Conservation (phyloP, 1,140 invertebrate genomes). For the Calosoma granatense region DNA sequence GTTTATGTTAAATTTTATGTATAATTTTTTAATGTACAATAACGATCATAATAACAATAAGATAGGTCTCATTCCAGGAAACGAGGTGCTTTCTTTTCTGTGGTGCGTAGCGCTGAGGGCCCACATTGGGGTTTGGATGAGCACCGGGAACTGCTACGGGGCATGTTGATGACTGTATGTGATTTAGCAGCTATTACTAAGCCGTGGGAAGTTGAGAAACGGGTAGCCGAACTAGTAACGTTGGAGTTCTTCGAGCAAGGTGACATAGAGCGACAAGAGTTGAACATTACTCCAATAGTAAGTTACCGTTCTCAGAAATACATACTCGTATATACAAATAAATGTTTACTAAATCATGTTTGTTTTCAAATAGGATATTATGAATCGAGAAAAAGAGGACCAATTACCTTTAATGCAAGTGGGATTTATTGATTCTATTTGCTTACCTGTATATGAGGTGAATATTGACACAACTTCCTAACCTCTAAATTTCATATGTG, state of each 20-base stretch:
- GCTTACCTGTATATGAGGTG: constrained; percentile 91
- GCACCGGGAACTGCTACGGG: constrained; percentile 67
- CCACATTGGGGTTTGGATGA: constrained; percentile 61
- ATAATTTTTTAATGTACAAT: no score
- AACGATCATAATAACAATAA: constrained; percentile 6
- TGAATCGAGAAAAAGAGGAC: constrained; percentile 93
- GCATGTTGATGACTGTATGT: constrained; percentile 95
- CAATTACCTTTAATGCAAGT: constrained; percentile 94
- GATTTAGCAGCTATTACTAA: constrained; percentile 93
- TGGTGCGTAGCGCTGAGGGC: constrained; percentile 43
- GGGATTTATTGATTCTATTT: constrained; percentile 92
- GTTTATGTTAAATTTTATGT: no score
- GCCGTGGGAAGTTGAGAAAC: constrained; percentile 88
- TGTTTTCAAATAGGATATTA: constrained; percentile 77
- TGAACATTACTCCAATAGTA: constrained; percentile 80
- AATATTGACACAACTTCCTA: constrained; percentile 18
- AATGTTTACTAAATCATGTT: constrained; percentile 11
- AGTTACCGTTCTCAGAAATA: constrained; percentile 33
- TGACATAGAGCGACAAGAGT: constrained; percentile 76
- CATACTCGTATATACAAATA: neutral
- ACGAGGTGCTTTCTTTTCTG: constrained; percentile 67
- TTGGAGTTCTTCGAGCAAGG: constrained; percentile 95
- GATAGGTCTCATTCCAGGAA: constrained; percentile 45
- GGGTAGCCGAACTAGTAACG: constrained; percentile 84
- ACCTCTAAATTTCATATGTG: no score